Evolutionary conservation across 2,888 invertebrate species (phyloP).

Genomic region (Synanthedon formicaeformis): DNA sequence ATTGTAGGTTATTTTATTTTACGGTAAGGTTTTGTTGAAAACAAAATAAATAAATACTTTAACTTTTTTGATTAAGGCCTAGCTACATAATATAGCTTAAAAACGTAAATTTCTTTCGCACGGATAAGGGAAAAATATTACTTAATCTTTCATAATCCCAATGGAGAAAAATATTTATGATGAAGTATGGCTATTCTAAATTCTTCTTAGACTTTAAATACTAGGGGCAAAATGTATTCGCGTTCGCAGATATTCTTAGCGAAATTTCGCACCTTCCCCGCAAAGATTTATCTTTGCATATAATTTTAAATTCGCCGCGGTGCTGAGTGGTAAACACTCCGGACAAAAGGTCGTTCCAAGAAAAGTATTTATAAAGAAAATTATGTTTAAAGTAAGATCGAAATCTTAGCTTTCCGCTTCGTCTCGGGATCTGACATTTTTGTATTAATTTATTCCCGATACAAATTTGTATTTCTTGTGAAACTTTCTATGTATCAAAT

Average conservation of each 20-base stretch:
- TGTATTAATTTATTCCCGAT: conserved; percentile 13
- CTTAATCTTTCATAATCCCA: conserved; percentile 23
- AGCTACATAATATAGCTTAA: too few relatives aligned
- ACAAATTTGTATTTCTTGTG: conserved; percentile 11
- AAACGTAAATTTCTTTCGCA: too few relatives aligned
- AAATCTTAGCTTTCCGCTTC: conserved; percentile 21
- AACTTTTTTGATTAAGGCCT: too few relatives aligned
- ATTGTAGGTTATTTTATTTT: too few relatives aligned
- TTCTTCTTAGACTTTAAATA: conserved; percentile 17
- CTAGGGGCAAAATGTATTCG: conserved; percentile 6
- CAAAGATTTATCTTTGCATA: conserved; percentile 21
- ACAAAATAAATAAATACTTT: too few relatives aligned
- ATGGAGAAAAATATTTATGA: conserved; percentile 21
- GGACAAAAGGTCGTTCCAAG: conserved; percentile 21
- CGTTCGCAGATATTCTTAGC: conserved; percentile 7
- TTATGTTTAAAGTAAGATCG: conserved; percentile 28
- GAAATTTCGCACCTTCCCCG: conserved; percentile 14
- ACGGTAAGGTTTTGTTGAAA: too few relatives aligned
- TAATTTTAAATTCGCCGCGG: conserved; percentile 21
- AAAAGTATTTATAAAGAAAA: conserved; percentile 29
- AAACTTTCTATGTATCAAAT: conserved; percentile 10
- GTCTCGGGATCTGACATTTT: conserved; percentile 16
- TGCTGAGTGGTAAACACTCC: conserved; percentile 19
- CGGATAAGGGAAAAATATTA: background rate
- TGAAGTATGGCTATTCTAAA: conserved; percentile 20